Conservation (phyloP, 37 sponge, comb jelly and placozoan species). For the Ianthella basta region DNA sequence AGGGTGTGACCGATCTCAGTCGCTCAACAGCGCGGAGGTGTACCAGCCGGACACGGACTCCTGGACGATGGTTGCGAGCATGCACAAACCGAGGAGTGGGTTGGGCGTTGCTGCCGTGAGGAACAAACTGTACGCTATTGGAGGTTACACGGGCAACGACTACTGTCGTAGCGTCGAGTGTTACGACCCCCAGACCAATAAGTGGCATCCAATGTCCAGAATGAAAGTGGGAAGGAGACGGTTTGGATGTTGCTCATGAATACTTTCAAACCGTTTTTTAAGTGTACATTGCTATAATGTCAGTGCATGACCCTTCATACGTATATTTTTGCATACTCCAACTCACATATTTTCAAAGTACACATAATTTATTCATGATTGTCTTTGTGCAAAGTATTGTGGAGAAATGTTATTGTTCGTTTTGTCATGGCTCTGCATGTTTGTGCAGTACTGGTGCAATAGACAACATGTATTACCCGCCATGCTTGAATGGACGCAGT, state of each 20-base stretch:
- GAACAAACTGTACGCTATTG: conserved; percentile 74
- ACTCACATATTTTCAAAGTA: no score
- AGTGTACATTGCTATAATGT: background rate
- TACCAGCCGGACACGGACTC: conserved; percentile 71
- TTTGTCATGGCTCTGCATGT: no score
- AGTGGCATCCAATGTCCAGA: conserved; percentile 59
- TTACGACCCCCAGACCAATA: conserved; percentile 50
- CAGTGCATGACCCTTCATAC: background rate
- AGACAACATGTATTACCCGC: no score
- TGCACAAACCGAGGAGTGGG: conserved; percentile 72
- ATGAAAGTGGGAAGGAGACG: conserved; percentile 63
- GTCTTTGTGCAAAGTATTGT: no score
- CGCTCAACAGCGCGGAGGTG: conserved; percentile 65
- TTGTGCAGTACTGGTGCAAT: no score
- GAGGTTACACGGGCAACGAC: conserved; percentile 71
- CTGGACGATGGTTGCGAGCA: conserved; percentile 58
- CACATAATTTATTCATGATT: no score
- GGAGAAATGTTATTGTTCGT: no score
- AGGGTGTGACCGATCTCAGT: conserved; percentile 71
- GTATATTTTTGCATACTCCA: background rate
- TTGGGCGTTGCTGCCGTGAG: conserved; percentile 76
- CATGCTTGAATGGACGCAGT: no score
- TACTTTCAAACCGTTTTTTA: background rate
- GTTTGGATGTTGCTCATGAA: conserved; percentile 86
- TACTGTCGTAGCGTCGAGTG: conserved; percentile 73